Conservation (phyloP, 2,113 vertebrate genomes). For the Alethe castanea region DNA sequence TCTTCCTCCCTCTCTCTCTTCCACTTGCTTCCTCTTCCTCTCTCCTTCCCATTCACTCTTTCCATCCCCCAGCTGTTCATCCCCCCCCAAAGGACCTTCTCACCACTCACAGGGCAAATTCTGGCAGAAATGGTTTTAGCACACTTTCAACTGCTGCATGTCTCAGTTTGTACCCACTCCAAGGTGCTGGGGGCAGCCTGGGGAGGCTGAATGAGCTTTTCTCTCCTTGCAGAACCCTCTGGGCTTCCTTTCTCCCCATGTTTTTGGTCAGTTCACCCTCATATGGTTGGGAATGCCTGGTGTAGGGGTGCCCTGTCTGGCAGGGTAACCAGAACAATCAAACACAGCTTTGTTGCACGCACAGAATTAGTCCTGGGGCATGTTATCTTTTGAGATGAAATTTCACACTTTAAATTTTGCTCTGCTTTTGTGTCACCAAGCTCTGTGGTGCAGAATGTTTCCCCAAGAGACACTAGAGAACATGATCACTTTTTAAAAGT, state of each 20-base stretch:
- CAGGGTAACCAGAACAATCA: not conserved
- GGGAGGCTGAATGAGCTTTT: not conserved
- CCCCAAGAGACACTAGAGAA: not conserved
- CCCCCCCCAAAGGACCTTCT: not conserved
- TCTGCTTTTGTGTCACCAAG: not conserved
- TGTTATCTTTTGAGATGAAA: not conserved
- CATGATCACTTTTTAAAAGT: not conserved
- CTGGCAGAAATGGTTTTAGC: not conserved
- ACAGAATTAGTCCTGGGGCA: not conserved
- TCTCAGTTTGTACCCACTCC: not conserved
- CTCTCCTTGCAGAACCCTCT: not conserved
- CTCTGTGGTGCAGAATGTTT: not conserved
- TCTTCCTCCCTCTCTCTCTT: not conserved
- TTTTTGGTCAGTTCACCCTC: not conserved
- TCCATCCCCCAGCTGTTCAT: not conserved
- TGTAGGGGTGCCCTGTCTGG: not conserved
- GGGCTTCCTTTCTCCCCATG: not conserved
- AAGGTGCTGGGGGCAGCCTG: not conserved
- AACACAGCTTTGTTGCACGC: not conserved
- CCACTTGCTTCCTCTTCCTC: not conserved
- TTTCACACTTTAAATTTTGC: not conserved
- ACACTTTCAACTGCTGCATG: fast-evolving
- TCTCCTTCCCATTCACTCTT: not conserved
- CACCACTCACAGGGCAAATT: not conserved
- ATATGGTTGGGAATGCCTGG: not conserved